Evolutionary conservation across 1,140 invertebrate species (phyloP), one percentile per base, ranked within the genome.

Genomic region (Fopius arisanus): DNA sequence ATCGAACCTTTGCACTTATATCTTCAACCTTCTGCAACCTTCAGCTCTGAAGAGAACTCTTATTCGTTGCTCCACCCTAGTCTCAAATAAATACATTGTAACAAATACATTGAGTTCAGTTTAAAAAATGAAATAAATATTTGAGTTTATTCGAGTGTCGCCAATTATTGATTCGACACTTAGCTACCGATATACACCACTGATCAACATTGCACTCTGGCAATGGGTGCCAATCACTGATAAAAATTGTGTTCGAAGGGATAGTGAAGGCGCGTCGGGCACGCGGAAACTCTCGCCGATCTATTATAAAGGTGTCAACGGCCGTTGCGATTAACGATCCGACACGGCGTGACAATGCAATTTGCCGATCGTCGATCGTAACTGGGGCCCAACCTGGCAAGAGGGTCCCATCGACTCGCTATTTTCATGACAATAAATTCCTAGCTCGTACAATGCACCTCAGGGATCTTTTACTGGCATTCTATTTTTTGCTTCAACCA

Each of bases 191-290:
- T n/a, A n/a, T n/a, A n/a, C n/a, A n/a, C n/a, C n/a, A n/a, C n/a
- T n/a, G n/a, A n/a, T n/a, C 5, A 37, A 48, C 7, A 48, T 2
- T 14, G 7, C 43, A 48, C 16, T 2, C 14, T 48, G 14, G 43
- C 43, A 14, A 5, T 48, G 14, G 43, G n/a, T 19, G 43, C 10
- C n/a, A 48, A 48, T 48, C 43, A 48, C 4, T 14, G 43, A n/a
- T 48, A 5, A n/a, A 48, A 48, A 31, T 70, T 10, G 16, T 40
- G 9, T 62, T 63, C n/a, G 59, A 28, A 33, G 28, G 48, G 23
- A 6, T 26, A 78, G 76, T 80, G 80, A 40, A 84, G 85, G 82
- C 80, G 79, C 75, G 83, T 79, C 43, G 81, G 69, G 82, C 82
- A 86, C 83, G 83, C 82, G 85, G 84, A 85, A 85, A 74, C 65